Base-by-base conservation (phyloP, 2,797 vertebrate genomes). In the Semaprochilodus insignis region DNA sequence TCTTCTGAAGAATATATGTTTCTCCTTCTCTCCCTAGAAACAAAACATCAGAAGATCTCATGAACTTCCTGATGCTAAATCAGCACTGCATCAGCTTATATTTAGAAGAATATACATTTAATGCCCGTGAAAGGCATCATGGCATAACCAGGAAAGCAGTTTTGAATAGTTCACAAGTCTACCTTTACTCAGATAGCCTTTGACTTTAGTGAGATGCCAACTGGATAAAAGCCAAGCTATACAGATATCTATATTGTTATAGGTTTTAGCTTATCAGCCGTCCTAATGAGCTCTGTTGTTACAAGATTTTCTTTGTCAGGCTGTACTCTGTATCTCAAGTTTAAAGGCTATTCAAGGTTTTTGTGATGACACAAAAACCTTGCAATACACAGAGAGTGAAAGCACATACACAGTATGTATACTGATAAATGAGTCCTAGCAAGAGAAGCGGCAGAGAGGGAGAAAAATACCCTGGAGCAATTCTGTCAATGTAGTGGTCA, bases 301-400 rank as follows among this genome's bases (percentile, higher is more conserved):
- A 52, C 70, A 72, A 19, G 2, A 19, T 73, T 52, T 10, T 55
- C 15, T 36, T 10, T 19, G 6, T 67, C 31, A 21, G 65, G 31
- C 65, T 36, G 31, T 67, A 44, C 16, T n/a, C 34, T 40, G 34
- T 44, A 36, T 40, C 65, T 40, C 10, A 40, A 19, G 17, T 44
- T 67, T 40, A 67, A 40, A n/a, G 34, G 36, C 34, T 36, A 67
- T 8, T 40, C 34, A 4, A 55, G 51, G 25, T 34, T 73, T 27
- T 55, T 55, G 55, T 55, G 51, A 73, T 55, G 27, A 21, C 71
- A 73, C 51, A 73, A 73, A 51, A 73, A 34, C 25, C 52, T 73
- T 73, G 17, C 57, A 25, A 74, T 57, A 21, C 69, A 51, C 23
- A 55, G 16, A 55, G 25, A 34, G 54, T 19, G 19, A 55, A 55